Base-by-base conservation (phyloP, 1,140 invertebrate species). In the Proales similis region DNA sequence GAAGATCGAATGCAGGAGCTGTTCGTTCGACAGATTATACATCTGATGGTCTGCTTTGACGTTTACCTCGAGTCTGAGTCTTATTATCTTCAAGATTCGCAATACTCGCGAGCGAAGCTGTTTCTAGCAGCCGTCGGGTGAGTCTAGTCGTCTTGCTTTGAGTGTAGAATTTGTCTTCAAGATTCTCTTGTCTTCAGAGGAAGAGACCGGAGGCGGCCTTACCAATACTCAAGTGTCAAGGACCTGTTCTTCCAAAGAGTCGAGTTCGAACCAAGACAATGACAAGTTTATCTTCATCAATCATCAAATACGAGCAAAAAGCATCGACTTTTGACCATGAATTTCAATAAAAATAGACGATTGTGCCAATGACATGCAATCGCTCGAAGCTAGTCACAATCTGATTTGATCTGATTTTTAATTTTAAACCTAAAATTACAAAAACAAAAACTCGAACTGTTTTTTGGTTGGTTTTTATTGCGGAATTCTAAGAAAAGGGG, bases 21-120 rank as follows among this genome's bases (percentile, higher is more conserved):
- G 19, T 74, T 94, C 4, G 80, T 84, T 12, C 79, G 82, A 24
- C 88, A 91, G 75, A 74, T 92, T 4, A 82, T 85, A 51, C 82
- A 85, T 64, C 74, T 91, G 33, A 79, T 87, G 67, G 83, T 84
- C 43, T 89, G 85, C 71, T 82, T 91, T 65, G 90, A 94, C 74
- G 82, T 92, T 61, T 85, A 86, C 66, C 74, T 92, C 26, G 89
- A 92, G 74, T 86, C 87, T 0, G 81, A 78, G 63, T 64, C 70
- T 46, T 65, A 70, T 26, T 67, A 70, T 24, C 30, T 42, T 5
- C 32, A 45, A 9, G 72, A 74, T 9, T 72, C 79, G 14, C 83
- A 84, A 68, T 87, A 85, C 71, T 79, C 82, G 5, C 81, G 83
- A 57, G 86, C 87, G 67, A 88, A 88, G 71, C 83, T 86, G 19